Evolutionary conservation across 1,140 invertebrate genomes (phyloP), one percentile per base, ranked within the genome.

Genomic region (Drosophila lowei): DNA sequence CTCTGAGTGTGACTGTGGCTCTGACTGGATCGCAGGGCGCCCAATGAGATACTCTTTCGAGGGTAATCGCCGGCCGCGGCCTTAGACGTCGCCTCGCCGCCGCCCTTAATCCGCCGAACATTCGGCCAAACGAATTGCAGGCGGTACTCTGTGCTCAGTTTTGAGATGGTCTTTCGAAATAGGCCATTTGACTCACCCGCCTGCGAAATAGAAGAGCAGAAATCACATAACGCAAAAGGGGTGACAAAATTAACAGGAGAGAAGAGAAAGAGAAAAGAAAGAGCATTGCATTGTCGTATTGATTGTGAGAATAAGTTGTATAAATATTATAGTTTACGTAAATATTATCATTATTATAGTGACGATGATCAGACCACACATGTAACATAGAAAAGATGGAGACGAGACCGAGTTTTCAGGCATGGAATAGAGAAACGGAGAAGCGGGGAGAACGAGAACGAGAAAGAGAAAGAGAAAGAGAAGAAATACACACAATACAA

Each of bases 121-220:
- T 95, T 95, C 76, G 96, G 96, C 96, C 96, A 97, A 64, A 96
- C 96, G 92, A 97, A 97, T 93, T 97, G 96, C 83, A 97, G 93
- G 73, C 96, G 93, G 93, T 97, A 97, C 93, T 97, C 96, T 72
- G 96, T 96, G 92, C 95, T 96, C 91, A 95, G 95, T 90, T 94
- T 94, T 75, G 94, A 93, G 90, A 95, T 94, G 83, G 94, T 94
- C 90, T 94, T 94, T 92, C 93, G 94, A 77, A 95, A 92, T 90
- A 94, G 93, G 86, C 93, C 92, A 89, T 89, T 91, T 85, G 90
- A 91, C 91, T 91, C 89, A 91, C 90, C 91, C 90, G 91, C 90
- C 91, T 91, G 91, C 67, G 81, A 90, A 89, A 90, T 72, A 89
- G 63, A 91, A 91, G 77, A 91, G 72, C 76, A 80, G 83, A 85